Base-by-base conservation (phyloP, 2,888 invertebrate species). In the Eustalomyia histrio region DNA sequence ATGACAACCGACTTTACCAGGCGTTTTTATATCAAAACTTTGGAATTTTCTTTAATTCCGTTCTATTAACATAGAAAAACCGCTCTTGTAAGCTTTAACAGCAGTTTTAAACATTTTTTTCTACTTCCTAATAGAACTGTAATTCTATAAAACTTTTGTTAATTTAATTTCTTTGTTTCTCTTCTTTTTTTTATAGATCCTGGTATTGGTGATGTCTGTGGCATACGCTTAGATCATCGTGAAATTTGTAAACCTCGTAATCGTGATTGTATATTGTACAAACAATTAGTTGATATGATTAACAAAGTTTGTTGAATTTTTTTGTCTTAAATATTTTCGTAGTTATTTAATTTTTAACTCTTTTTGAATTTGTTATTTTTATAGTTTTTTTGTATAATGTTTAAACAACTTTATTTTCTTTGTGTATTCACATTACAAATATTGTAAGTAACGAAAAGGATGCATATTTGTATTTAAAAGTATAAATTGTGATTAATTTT, bases 221-320 rank as follows among this genome's bases (percentile, higher is more conserved):
- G 94, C 21, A 93, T 97, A 14, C 93, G 94, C 0, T 92, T 95
- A 65, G 95, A 97, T 90, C 97, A 97, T 91, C 91, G 96, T 53
- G 95, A 96, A 89, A 95, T 97, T 79, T 97, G 97, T 91, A 97
- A 97, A 88, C 97, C 97, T 0, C 92, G 94, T 52, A 94, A 94
- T 84, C 91, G 95, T 24, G 90, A 92, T 61, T 95, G 95, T 85
- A 92, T 93, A 79, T 90, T 95, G 3, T 95, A 95, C 89, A 92
- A 92, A 60, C 94, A 95, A 88, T 90, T 95, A 47, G 91, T 93
- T 35, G 92, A 92, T 76, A 91, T 95, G 84, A 94, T 95, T 75
- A 90, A 91, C 79, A 89, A 89, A 86, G 88, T 90, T 84, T 90
- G 88, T 85, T 90, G 84, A 86, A 63, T 8, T 6, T 24, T 63